phyloP scores from a whole-genome alignment of 2,888 invertebrate genomes.

The Morpho achilles region DNA sequence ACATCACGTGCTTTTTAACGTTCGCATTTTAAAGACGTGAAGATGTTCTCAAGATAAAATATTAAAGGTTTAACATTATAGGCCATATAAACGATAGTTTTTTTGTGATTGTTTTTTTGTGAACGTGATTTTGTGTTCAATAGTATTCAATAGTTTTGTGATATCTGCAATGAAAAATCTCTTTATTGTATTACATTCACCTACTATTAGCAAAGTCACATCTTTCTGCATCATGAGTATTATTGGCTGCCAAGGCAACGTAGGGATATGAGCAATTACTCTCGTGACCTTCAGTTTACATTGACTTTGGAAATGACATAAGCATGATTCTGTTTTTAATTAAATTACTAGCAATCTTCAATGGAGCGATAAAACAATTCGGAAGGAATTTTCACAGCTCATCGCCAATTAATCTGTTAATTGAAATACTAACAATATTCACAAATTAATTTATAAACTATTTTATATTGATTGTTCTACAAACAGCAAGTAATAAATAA shows the following conservation, averaged over 20 bases:
- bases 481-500: too few species aligned
- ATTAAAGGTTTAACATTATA: slow-evolving; percentile 9
- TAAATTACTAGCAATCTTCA: slow-evolving; percentile 39
- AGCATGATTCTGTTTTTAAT: slow-evolving; percentile 49
- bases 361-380: slow-evolving; percentile 22
- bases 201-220: slow-evolving; percentile 30
- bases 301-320: slow-evolving; percentile 45
- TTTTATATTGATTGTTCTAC: too few species aligned
- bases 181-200: slow-evolving; percentile 20
- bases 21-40: slow-evolving; percentile 5
- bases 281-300: slow-evolving; percentile 18
- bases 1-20: too few species aligned
- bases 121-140: slow-evolving; percentile 13
- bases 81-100: slow-evolving; percentile 10
- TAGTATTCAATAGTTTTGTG: slow-evolving; percentile 10
- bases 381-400: slow-evolving; percentile 5
- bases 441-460: too few species aligned
- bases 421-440: not conserved
- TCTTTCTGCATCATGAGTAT: slow-evolving; percentile 1
- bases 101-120: too few species aligned
- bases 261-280: slow-evolving; percentile 21
- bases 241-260: slow-evolving; percentile 27
- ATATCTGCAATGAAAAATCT: slow-evolving; percentile 12
- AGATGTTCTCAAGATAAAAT: slow-evolving; percentile 3
- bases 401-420: not conserved